Evolutionary conservation across 2,888 invertebrate genomes (phyloP).

Genomic region (Drosophila pullipes): DNA sequence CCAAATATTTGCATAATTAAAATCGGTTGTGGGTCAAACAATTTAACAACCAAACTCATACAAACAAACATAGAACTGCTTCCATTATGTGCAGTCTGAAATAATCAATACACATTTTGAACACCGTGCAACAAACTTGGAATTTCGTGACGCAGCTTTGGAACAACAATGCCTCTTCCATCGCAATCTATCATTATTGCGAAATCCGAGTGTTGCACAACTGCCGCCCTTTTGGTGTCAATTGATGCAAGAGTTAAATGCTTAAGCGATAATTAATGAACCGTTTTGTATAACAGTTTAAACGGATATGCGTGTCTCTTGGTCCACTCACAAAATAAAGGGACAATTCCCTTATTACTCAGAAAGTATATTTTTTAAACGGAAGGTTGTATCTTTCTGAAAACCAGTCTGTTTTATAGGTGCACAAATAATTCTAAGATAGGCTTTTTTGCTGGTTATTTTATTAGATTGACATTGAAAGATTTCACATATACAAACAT

Average conservation of each 20-base stretch:
- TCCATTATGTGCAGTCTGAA: slow-evolving; percentile 17
- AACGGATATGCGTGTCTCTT: slow-evolving; percentile 11
- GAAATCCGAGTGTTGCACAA: slow-evolving; percentile 9
- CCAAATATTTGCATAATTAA: slow-evolving; percentile 44
- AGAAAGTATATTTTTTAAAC: no score
- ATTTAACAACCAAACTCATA: slow-evolving; percentile 26
- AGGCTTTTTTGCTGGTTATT: not conserved
- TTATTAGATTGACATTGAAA: not conserved
- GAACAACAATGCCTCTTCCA: not conserved
- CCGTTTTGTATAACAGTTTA: slow-evolving; percentile 30
- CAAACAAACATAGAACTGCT: slow-evolving; percentile 7
- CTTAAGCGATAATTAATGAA: slow-evolving; percentile 31
- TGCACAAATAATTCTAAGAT: not conserved
- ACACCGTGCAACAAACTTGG: slow-evolving; percentile 23
- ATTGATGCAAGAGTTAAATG: slow-evolving; percentile 2
- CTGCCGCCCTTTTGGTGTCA: slow-evolving; percentile 1
- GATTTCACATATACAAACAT: not conserved
- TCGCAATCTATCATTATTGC: not conserved
- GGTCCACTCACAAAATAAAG: not conserved
- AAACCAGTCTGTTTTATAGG: not conserved
- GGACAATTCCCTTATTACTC: not conserved
- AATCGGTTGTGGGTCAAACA: slow-evolving; percentile 29
- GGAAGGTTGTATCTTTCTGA: not conserved
- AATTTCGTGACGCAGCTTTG: not conserved
- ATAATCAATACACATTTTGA: slow-evolving; percentile 35